phyloP scores from a whole-genome alignment of 2,797 vertebrate species.

The Distichodus sexfasciatus region DNA sequence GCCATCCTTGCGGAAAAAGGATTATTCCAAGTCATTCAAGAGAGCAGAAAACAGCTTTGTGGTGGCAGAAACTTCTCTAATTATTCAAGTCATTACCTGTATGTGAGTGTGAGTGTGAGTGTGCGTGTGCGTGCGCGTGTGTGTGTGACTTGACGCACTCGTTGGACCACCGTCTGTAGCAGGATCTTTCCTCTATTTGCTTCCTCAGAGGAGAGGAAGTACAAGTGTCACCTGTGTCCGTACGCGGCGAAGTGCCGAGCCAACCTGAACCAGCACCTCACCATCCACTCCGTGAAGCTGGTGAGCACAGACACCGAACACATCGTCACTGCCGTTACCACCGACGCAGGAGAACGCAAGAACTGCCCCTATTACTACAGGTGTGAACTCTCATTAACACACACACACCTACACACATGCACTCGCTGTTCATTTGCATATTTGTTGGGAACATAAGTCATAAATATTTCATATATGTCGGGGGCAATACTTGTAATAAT shows the following conservation, averaged over 20 bases:
- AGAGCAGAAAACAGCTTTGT: no score
- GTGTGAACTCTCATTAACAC: slow-evolving; percentile 59
- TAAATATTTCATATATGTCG: no score
- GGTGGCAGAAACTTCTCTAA: no score
- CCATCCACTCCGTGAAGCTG: slow-evolving; percentile 97
- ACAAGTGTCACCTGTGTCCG: slow-evolving; percentile 99
- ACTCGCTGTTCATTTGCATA: no score
- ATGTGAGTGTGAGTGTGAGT: background rate
- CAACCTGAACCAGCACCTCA: slow-evolving; percentile 98
- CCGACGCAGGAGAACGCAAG: slow-evolving; percentile 87
- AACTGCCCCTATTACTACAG: slow-evolving; percentile 97
- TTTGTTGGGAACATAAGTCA: no score
- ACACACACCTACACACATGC: background rate
- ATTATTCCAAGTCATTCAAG: no score
- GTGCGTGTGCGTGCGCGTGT: background rate
- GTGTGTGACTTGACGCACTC: no score
- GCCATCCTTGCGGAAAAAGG: no score
- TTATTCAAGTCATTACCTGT: no score
- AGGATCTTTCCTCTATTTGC: slow-evolving; percentile 52
- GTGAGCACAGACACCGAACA: slow-evolving; percentile 94
- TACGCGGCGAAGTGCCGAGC: slow-evolving; percentile 98
- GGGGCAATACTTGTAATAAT: no score
- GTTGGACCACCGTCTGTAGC: no score
- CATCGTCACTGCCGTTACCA: slow-evolving; percentile 89
- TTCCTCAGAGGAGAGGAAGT: slow-evolving; percentile 93